These are phyloP conservation scores for Drosophila stalkeri DNA, from an alignment of 2,888 invertebrate species.

Conservation along the genomic window DNA sequence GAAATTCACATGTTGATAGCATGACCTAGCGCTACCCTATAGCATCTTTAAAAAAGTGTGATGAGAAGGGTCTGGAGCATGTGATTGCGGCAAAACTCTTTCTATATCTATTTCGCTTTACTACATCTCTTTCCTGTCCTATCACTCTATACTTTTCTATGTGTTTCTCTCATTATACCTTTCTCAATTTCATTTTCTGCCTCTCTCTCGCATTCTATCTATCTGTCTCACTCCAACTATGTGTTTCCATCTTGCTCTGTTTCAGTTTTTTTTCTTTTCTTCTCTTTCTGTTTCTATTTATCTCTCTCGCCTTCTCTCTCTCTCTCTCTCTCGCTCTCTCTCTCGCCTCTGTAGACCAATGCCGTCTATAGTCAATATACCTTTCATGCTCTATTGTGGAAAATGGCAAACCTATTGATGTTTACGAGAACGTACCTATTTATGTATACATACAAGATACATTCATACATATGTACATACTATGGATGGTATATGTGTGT, in stretches of 20 bases:
- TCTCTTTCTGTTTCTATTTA: neutral
- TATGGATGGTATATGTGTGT: conserved; percentile 6
- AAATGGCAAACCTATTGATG: conserved; percentile 50
- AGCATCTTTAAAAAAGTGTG: neutral
- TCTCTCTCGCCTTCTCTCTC: neutral
- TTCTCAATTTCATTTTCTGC: neutral
- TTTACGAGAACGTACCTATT: conserved; percentile 17
- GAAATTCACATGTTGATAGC: conserved; percentile 4
- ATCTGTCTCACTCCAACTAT: neutral
- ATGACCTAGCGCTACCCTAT: conserved; percentile 32
- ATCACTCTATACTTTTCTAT: no score
- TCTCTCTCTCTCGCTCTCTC: neutral
- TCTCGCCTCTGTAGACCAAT: neutral
- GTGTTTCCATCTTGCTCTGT: no score
- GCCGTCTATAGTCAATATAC: neutral
- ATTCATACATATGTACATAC: neutral
- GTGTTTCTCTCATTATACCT: neutral
- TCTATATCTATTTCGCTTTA: neutral
- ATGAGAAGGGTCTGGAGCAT: neutral
- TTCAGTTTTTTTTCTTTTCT: no score
- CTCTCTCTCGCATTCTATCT: neutral
- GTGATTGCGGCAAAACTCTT: neutral
- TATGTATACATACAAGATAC: neutral
- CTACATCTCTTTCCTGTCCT: no score
- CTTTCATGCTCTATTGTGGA: conserved; percentile 40